phyloP scores from a whole-genome alignment of 92 coral and sea anemone genomes.

The Chrysogorgia sp. region DNA sequence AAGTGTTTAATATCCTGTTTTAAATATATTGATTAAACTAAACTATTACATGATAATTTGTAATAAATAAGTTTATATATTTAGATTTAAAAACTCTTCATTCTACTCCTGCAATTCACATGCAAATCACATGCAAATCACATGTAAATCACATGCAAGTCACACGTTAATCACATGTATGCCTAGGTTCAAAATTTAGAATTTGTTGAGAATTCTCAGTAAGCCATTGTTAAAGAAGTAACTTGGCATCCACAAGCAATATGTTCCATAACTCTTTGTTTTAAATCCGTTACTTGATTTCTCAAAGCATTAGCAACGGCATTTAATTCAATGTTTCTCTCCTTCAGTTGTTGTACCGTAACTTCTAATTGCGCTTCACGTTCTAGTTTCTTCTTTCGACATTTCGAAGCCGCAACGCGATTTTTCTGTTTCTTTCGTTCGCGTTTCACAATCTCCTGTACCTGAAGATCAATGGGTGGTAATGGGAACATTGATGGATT shows the following conservation, averaged over 20 bases:
- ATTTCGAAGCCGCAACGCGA: constrained; percentile 96
- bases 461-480: constrained; percentile 91
- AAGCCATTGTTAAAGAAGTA: constrained; percentile 45
- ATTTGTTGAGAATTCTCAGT: background rate
- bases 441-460: constrained; percentile 94
- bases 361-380: constrained; percentile 98
- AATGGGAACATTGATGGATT: constrained; percentile 64
- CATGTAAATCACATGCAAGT: too few species aligned
- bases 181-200: too few species aligned
- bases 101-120: too few species aligned
- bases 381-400: constrained; percentile 93
- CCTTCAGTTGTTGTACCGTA: constrained; percentile 86
- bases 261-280: constrained; percentile 93
- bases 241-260: constrained; percentile 94
- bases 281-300: constrained; percentile 85
- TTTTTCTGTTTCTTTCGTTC: constrained; percentile 96
- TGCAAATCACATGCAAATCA: too few species aligned
- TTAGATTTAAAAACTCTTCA: too few species aligned
- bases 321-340: constrained; percentile 89
- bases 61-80: too few species aligned
- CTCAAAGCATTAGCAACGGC: constrained; percentile 87
- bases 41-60: too few species aligned
- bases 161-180: too few species aligned
- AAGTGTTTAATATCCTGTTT: too few species aligned
- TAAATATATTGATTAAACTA: too few species aligned